A percentile compares a stretch with the other conserved stretches of the same genome.
phyloP scores from a whole-genome alignment of 1,140 invertebrate genomes.

The Chironomus tepperi region DNA sequence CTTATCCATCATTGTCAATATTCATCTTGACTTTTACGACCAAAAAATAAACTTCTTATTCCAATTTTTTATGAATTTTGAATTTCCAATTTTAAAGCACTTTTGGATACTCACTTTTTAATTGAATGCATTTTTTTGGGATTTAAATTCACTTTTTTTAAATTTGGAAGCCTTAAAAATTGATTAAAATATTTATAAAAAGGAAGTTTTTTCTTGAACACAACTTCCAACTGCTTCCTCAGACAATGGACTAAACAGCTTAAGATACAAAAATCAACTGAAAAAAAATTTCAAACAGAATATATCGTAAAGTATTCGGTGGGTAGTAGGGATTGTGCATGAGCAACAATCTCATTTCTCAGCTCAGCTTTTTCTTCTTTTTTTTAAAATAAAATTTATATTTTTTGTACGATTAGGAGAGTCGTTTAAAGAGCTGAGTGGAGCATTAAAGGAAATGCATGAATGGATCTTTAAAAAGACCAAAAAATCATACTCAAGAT shows the following conservation, averaged over 20 bases:
- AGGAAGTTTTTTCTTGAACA: no score
- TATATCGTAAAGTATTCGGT: background rate
- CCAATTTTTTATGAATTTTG: background rate
- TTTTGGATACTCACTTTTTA: background rate
- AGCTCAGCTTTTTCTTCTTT: background rate
- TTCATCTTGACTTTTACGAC: no score
- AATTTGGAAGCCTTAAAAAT: background rate
- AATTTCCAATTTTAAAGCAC: background rate
- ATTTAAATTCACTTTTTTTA: background rate
- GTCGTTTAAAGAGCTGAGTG: no score
- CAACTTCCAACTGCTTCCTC: no score
- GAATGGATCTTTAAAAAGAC: background rate
- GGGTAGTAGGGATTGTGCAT: background rate
- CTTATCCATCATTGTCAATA: no score
- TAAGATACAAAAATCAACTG: constrained; percentile 1
- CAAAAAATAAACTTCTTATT: no score
- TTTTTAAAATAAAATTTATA: background rate
- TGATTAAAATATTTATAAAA: no score
- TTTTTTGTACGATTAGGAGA: no score
- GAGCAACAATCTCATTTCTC: constrained; percentile 1
- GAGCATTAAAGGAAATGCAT: background rate
- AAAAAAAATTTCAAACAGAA: constrained; percentile 2
- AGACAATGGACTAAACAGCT: background rate
- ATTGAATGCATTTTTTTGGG: background rate
- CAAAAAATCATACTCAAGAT: no score